Evolutionary conservation across 2,888 invertebrate species (phyloP), one percentile per base, ranked within the genome.

Genomic region (Neria commutata): DNA sequence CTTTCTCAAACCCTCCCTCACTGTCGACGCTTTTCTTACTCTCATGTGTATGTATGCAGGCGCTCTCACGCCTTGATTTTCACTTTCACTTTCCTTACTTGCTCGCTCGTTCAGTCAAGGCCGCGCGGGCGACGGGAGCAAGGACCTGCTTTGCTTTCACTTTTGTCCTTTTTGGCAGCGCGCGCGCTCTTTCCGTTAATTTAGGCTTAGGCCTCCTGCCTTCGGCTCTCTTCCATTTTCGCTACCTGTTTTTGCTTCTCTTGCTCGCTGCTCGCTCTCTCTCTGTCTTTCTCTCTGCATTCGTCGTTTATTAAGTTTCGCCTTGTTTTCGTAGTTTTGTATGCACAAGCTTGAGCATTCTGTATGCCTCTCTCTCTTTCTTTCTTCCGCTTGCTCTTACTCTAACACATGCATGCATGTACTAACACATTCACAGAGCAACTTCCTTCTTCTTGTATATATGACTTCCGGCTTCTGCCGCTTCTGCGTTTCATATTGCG

Each of bases 381-480:
- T 45, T 46, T 52, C 53, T 52, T 55, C 25, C 56, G 52, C 46
- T 56, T 54, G 23, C 49, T 40, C 50, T 45, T 16, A 6, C 54
- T 26, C 45, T 47, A 24, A n/a, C 34, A 21, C 23, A 21, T 14
- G 23, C 50, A 21, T 29, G 29, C 55, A 17, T 54, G 25, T 11
- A 54, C 63, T 17, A 53, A 17, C 59, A 53, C 29, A 42, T 55
- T 29, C 56, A 42, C 46, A 25, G 66, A 60, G 63, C 58, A 52
- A 48, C 64, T n/a, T n/a, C n/a, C n/a, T n/a, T n/a, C 29, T 29
- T 6, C 6, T 52, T 56, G 55, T 63, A 60, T 59, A 63, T 52
- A 58, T 61, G 61, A 74, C 73, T 76, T 75, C 75, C 76, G 74
- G 73, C 65, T 65, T 68, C 62, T 67, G 62, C 62, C 53, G 72